A percentile compares a stretch with the other conserved stretches of the same genome.
These are phyloP conservation scores for Lagopus muta DNA, from an alignment of 2,113 vertebrate species.

Conservation along the genomic window DNA sequence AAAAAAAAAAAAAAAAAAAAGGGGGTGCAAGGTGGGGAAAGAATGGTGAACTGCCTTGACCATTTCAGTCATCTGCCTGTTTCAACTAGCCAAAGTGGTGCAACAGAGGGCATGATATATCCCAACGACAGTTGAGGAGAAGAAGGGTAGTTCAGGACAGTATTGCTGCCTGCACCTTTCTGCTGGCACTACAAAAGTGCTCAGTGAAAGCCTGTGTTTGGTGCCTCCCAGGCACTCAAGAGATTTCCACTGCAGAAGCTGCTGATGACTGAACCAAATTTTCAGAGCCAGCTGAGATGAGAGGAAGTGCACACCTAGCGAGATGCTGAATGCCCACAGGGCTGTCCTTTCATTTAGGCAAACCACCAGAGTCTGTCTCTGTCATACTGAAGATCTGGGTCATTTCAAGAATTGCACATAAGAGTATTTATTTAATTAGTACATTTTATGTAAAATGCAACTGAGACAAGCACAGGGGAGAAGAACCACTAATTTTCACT, in stretches of 20 bases:
- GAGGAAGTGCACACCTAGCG: neutral
- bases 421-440: conserved; percentile 62
- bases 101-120: neutral
- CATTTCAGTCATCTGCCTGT: neutral
- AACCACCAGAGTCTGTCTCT: neutral
- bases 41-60: neutral
- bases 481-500: conserved; percentile 54
- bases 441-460: conserved; percentile 8
- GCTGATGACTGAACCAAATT: neutral
- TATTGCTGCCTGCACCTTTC: neutral
- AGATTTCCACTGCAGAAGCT: neutral
- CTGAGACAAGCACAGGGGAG: conserved; percentile 52
- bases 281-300: neutral
- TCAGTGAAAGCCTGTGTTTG: neutral
- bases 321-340: neutral
- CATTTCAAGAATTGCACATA: conserved; percentile 41
- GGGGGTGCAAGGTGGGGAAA: neutral
- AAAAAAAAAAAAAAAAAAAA: neutral
- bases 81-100: neutral
- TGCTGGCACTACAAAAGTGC: neutral
- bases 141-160: neutral
- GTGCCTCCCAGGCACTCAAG: neutral
- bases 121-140: neutral
- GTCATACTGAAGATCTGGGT: neutral
- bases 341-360: neutral